Evolutionary conservation across 1,140 invertebrate genomes (phyloP), one percentile per base, ranked within the genome.

Genomic region (Trissolcus basalis): DNA sequence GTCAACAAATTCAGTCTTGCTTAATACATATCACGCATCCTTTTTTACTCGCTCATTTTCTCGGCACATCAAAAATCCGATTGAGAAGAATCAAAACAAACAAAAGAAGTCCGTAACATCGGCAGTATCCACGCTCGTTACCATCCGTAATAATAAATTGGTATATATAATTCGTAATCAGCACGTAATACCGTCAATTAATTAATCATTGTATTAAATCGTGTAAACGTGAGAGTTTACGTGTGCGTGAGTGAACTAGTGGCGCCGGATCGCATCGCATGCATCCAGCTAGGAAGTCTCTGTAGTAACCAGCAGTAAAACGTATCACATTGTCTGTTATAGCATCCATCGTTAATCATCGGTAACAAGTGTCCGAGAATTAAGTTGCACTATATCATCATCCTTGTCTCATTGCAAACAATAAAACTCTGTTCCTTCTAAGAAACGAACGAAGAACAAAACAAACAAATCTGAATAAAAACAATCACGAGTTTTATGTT

Each of bases 171-270:
- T 77, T 73, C 76, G 54, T 77, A 78, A 80, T 80, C 70, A 81
- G 73, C 74, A 81, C 71, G 71, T 79, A 82, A 80, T 79, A 77
- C 82, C 84, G 78, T 85, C 81, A 87, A 83, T 86, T 78, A 87
- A 88, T 86, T 79, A 87, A 87, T 87, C 80, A 63, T 77, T 69
- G 78, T 82, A 81, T 83, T 85, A 85, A 85, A 86, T 80, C 82
- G 78, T 86, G 82, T 85, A 86, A 85, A 83, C 79, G 79, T 86
- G 84, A 27, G 19, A 86, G 80, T 86, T 79, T 72, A 81, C 78
- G 83, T 88, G 87, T 89, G 87, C 87, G 82, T 88, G 85, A 88
- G 86, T 89, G 86, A 89, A 89, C 87, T 89, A 89, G 87, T 89
- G 86, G 86, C 79, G 84, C 82, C 82, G 71, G 81, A 79, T 54